These are phyloP conservation scores for Drosophila subsilvestris DNA, from an alignment of 2,888 invertebrate species.

Conservation along the genomic window DNA sequence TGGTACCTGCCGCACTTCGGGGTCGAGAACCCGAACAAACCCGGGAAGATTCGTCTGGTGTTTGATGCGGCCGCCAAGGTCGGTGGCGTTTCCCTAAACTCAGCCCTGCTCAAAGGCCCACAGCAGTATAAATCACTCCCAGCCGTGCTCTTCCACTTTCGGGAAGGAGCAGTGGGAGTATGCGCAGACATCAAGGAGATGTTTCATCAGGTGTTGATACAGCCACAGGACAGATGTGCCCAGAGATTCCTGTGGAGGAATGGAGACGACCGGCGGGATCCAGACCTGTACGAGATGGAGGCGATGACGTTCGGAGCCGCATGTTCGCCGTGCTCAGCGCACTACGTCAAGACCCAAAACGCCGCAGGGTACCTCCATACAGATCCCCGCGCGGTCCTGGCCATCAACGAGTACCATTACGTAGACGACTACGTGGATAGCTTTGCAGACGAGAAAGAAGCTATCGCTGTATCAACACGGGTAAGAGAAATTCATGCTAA, in stretches of 20 bases:
- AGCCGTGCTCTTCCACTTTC: slow-evolving; percentile 5
- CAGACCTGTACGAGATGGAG: too few relatives aligned
- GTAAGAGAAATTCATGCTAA: too few relatives aligned
- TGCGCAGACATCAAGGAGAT: background rate
- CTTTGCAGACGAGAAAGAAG: too few relatives aligned
- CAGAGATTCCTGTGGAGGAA: background rate
- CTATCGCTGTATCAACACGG: too few relatives aligned
- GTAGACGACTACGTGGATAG: too few relatives aligned
- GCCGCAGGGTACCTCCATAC: background rate
- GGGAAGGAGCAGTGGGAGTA: slow-evolving; percentile 1
- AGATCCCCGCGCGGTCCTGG: background rate
- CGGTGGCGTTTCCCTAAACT: slow-evolving; percentile 1
- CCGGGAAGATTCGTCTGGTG: slow-evolving; percentile 11
- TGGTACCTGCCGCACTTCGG: slow-evolving; percentile 29
- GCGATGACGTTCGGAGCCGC: slow-evolving; percentile 16
- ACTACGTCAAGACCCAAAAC: slow-evolving; percentile 15
- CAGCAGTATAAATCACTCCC: background rate
- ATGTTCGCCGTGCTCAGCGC: background rate
- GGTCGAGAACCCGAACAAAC: slow-evolving; percentile 14
- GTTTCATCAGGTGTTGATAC: slow-evolving; percentile 5
- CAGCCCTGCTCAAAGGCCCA: slow-evolving; percentile 10
- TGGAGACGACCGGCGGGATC: too few relatives aligned
- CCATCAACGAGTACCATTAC: too few relatives aligned
- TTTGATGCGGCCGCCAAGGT: slow-evolving; percentile 2
- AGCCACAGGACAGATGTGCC: slow-evolving; percentile 1